Evolutionary conservation across 2,797 vertebrate genomes (phyloP).

Genomic region (Borostomias antarcticus): DNA sequence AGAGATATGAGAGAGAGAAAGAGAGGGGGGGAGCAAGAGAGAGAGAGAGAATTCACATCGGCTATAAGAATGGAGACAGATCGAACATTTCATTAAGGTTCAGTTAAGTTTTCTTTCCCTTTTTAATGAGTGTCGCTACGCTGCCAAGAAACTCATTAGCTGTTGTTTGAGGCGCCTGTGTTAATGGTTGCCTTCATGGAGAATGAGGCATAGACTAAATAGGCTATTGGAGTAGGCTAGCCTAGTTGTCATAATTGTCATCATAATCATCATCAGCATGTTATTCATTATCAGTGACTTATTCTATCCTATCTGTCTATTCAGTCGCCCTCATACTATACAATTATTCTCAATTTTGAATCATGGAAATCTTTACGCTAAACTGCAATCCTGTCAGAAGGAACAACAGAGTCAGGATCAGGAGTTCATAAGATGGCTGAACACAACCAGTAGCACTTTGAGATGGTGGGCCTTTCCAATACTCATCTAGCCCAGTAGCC

Average conservation of each 20-base stretch:
- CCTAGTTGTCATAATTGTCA: background rate
- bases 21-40: constrained; percentile 1
- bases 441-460: background rate
- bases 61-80: too few species aligned
- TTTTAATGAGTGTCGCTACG: constrained; percentile 6
- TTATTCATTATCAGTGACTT: too few species aligned
- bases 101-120: background rate
- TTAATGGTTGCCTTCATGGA: background rate
- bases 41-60: background rate
- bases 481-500: too few species aligned
- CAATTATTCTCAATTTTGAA: background rate
- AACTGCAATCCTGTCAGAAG: background rate
- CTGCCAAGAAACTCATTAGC: constrained; percentile 16
- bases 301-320: too few species aligned
- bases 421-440: constrained; percentile 9
- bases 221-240: background rate
- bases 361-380: background rate
- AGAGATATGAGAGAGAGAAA: constrained; percentile 22
- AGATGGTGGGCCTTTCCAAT: too few species aligned
- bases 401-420: background rate
- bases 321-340: too few species aligned
- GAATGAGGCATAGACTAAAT: background rate
- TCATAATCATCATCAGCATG: background rate
- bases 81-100: background rate
- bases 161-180: background rate